phyloP scores from a whole-genome alignment of 2,888 invertebrate species.

The Empis stercorea region DNA sequence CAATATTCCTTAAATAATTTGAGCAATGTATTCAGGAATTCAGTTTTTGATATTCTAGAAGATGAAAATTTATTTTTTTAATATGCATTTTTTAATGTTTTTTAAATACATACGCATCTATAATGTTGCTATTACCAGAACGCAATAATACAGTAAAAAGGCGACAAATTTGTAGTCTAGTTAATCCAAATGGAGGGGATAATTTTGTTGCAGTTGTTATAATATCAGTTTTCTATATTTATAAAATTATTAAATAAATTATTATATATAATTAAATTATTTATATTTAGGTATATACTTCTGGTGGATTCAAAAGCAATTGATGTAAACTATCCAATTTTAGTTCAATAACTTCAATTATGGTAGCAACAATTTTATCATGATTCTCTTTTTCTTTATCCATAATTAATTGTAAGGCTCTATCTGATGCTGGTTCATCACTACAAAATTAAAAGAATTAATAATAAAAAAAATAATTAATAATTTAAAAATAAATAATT shows the following conservation, averaged over 20 bases:
- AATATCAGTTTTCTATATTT: conserved; percentile 45
- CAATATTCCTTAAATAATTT: conserved; percentile 80
- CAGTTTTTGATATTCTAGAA: conserved; percentile 35
- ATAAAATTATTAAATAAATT: not conserved
- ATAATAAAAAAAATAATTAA: no score
- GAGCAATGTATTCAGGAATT: conserved; percentile 52
- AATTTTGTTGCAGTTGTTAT: conserved; percentile 56
- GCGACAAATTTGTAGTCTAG: conserved; percentile 66
- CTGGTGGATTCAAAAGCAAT: conserved; percentile 53
- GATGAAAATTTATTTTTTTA: not conserved
- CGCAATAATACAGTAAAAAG: conserved; percentile 63
- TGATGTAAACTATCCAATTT: conserved; percentile 57
- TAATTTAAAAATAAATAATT: no score
- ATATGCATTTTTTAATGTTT: no score
- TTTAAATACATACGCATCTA: conserved; percentile 44
- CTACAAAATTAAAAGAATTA: conserved; percentile 19
- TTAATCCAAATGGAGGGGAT: conserved; percentile 65
- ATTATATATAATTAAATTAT: not conserved
- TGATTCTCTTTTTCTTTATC: conserved; percentile 44
- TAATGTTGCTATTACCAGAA: conserved; percentile 58
- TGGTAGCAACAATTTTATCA: conserved; percentile 46
- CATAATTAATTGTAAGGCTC: conserved; percentile 22
- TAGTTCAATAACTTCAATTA: conserved; percentile 49
- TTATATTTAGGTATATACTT: no score
- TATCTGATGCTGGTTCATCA: conserved; percentile 33